Evolutionary conservation across 2,797 vertebrate genomes (phyloP).

Genomic region (Tauraco hartlaubi): DNA sequence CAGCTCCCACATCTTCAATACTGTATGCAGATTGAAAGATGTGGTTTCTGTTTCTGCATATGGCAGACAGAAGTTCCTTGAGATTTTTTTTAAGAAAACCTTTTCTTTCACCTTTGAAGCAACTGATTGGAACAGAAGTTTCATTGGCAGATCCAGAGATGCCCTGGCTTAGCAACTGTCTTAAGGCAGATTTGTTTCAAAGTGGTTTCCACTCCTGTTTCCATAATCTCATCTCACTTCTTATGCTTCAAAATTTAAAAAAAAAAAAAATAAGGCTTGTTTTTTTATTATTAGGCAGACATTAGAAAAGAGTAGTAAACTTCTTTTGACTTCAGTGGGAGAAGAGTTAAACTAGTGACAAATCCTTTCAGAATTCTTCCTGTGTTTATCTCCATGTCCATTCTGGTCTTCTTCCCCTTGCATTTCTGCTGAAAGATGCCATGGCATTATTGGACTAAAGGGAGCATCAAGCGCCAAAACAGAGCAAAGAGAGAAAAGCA

Average conservation of each 20-base stretch:
- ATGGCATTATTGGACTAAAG: background rate
- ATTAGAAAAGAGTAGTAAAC: background rate
- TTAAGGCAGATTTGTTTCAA: background rate
- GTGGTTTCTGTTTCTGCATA: background rate
- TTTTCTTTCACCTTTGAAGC: background rate
- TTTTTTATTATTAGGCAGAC: background rate
- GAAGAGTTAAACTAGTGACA: background rate
- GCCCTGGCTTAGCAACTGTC: background rate
- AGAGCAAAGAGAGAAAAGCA: background rate
- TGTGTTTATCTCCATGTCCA: background rate
- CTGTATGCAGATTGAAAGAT: background rate
- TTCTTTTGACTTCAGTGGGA: background rate
- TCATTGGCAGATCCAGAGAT: background rate
- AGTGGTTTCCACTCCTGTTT: background rate
- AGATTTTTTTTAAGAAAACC: background rate
- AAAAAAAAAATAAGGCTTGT: background rate
- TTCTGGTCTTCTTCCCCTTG: background rate
- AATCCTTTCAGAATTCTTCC: background rate
- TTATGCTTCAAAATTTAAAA: background rate
- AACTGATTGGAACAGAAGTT: background rate
- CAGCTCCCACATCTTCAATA: background rate
- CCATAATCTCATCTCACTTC: background rate
- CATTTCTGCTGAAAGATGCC: background rate
- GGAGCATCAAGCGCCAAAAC: background rate
- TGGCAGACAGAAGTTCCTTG: background rate